A percentile compares a stretch with the other conserved stretches of the same genome.
phyloP scores from a whole-genome alignment of 2,888 invertebrate species.

The Diadegma fenestrale region DNA sequence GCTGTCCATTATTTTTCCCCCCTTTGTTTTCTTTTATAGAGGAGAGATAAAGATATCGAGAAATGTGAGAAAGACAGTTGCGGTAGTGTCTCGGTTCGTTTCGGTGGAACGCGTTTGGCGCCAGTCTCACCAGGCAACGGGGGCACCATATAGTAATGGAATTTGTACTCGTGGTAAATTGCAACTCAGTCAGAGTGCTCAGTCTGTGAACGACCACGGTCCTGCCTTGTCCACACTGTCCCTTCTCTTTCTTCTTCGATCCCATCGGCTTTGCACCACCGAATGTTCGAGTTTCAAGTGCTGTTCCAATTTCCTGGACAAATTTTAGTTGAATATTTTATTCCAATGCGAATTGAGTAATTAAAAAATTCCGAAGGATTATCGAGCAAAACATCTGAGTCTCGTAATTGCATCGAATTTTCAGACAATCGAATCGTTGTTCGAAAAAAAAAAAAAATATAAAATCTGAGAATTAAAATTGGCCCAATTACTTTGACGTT shows the following conservation, averaged over 20 bases:
- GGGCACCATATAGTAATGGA: conserved; percentile 45
- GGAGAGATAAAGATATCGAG: conserved; percentile 14
- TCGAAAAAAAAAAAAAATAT: background rate
- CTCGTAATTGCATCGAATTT: background rate
- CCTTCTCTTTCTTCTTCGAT: conserved; percentile 42
- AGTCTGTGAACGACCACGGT: conserved; percentile 77
- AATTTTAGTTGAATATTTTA: background rate
- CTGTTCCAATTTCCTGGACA: background rate
- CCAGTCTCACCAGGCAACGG: conserved; percentile 61
- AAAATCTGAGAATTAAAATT: background rate
- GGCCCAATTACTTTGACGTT: background rate
- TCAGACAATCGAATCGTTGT: background rate
- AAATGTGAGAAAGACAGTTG: conserved; percentile 28
- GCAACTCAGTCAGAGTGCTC: conserved; percentile 67
- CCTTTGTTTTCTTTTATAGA: conserved; percentile 12
- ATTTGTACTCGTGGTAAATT: conserved; percentile 29
- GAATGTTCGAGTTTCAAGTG: background rate
- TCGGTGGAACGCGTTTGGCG: conserved; percentile 75
- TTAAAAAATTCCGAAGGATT: background rate
- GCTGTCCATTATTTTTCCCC: background rate
- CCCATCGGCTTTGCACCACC: conserved; percentile 16
- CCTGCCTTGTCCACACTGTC: conserved; percentile 51
- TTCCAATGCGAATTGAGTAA: background rate
- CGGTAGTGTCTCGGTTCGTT: conserved; percentile 69
- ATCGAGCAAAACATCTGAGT: background rate